Conservation (phyloP, 2,888 invertebrate species). For the Drosophila subsilvestris region DNA sequence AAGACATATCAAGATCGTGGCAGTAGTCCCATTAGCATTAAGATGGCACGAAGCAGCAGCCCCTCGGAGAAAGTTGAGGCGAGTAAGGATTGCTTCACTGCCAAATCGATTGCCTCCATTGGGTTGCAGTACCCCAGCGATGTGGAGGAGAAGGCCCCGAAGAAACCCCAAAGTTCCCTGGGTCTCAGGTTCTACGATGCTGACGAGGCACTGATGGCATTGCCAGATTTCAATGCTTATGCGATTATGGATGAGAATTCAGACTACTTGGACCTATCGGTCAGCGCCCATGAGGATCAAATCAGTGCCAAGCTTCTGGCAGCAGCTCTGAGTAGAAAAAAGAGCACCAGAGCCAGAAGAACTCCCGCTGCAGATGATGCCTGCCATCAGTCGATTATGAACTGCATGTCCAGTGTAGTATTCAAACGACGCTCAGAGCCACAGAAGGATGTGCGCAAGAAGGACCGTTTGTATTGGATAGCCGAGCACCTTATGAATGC, state of each 20-base stretch:
- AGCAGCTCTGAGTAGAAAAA: slow-evolving; percentile 11
- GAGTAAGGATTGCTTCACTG: not conserved
- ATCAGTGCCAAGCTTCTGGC: slow-evolving; percentile 40
- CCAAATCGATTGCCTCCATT: slow-evolving; percentile 37
- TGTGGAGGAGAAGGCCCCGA: slow-evolving; percentile 21
- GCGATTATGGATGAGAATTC: slow-evolving; percentile 41
- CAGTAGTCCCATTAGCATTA: slow-evolving; percentile 60
- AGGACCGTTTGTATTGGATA: slow-evolving; percentile 45
- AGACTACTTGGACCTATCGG: slow-evolving; percentile 26
- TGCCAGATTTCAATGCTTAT: slow-evolving; percentile 16
- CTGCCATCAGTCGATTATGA: slow-evolving; percentile 16
- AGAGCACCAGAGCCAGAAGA: slow-evolving; percentile 9
- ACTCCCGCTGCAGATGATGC: slow-evolving; percentile 13
- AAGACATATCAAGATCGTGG: slow-evolving; percentile 59
- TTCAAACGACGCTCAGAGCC: slow-evolving; percentile 51
- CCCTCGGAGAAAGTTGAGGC: not conserved
- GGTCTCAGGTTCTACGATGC: slow-evolving; percentile 25
- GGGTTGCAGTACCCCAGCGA: slow-evolving; percentile 57
- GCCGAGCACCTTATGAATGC: slow-evolving; percentile 44
- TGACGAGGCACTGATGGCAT: slow-evolving; percentile 25
- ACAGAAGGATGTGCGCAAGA: slow-evolving; percentile 5
- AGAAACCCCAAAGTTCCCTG: slow-evolving; percentile 1
- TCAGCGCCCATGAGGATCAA: slow-evolving; percentile 43
- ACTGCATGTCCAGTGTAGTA: slow-evolving; percentile 49
- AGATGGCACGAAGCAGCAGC: slow-evolving; percentile 1